A percentile compares a stretch with the other conserved stretches of the same genome.
phyloP scores from a whole-genome alignment of 35 echinoderm and acorn worm genomes.

The Heliocidaris tuberculata region DNA sequence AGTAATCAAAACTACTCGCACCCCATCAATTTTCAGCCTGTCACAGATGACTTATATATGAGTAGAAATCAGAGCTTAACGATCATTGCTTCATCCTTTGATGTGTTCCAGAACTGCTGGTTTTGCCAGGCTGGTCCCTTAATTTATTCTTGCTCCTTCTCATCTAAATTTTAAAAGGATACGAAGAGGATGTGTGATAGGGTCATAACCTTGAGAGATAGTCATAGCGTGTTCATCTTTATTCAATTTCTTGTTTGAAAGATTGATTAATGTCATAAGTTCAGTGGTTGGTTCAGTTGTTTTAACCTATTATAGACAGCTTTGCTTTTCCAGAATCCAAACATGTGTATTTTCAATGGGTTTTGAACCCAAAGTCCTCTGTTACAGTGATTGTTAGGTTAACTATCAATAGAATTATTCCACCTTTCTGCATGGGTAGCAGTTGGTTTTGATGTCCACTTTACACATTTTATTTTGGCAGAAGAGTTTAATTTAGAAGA shows the following conservation, averaged over 20 bases:
- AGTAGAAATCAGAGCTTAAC: not conserved
- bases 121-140: not conserved
- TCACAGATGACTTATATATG: constrained; percentile 18
- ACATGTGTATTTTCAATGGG: too few relatives aligned
- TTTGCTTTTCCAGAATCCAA: not conserved
- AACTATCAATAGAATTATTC: too few relatives aligned
- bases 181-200: not conserved
- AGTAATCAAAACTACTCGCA: not conserved
- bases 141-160: not conserved
- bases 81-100: not conserved
- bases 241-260: not conserved
- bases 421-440: too few relatives aligned
- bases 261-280: not conserved
- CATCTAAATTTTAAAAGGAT: not conserved
- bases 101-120: not conserved
- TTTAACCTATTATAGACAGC: not conserved
- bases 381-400: too few relatives aligned
- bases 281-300: not conserved
- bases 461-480: too few relatives aligned
- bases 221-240: not conserved
- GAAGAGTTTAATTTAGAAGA: too few relatives aligned
- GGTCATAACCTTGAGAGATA: not conserved
- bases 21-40: not conserved
- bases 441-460: too few relatives aligned
- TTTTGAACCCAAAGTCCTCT: too few relatives aligned